Evolutionary conservation across 2,113 vertebrate genomes (phyloP), one percentile per base, ranked within the genome.

Genomic region (Istiophorus platypterus): DNA sequence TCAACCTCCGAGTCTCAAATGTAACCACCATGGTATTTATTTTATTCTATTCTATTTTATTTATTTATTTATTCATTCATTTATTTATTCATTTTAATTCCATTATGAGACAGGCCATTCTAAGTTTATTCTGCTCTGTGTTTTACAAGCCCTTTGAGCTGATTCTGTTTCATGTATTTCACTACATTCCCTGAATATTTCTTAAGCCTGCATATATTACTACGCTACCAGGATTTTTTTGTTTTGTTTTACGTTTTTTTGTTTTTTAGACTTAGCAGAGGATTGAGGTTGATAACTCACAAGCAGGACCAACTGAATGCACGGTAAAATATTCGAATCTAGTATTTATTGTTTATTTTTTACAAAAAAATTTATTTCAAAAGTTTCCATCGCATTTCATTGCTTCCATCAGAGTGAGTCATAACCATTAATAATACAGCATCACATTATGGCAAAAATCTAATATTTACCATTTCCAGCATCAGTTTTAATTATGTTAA

Each of bases 71-170:
- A n/a, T n/a, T n/a, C n/a, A n/a, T n/a, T n/a, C n/a, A n/a, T n/a
- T n/a, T n/a, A n/a, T n/a, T n/a, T n/a, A n/a, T n/a, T n/a, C n/a
- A n/a, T n/a, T 31, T 29, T 51, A 11, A 56, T 67, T 51, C 63
- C 26, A 56, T 34, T 29, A 8, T 65, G 7, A 49, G 51, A 42
- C 7, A 7, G 18, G 1, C 5, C 2, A 17, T 13, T 72, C 49
- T 51, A 62, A 86, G 37, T 29, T 57, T 63, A 74, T 73, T 73
- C 63, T 56, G 20, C 20, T 41, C n/a, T 57, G 57, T 81, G 78
- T 81, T 81, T 39, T 71, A 74, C 68, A 75, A 27, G 34, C 59
- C 51, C 86, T 56, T 39, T 49, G 73, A 84, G 81, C 68, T 37
- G 52, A 41, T 85, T 81, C 49, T 62, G 0, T 11, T 77, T 70